phyloP scores from a whole-genome alignment of 1,140 invertebrate genomes.

The Rhagoletis zephyria region DNA sequence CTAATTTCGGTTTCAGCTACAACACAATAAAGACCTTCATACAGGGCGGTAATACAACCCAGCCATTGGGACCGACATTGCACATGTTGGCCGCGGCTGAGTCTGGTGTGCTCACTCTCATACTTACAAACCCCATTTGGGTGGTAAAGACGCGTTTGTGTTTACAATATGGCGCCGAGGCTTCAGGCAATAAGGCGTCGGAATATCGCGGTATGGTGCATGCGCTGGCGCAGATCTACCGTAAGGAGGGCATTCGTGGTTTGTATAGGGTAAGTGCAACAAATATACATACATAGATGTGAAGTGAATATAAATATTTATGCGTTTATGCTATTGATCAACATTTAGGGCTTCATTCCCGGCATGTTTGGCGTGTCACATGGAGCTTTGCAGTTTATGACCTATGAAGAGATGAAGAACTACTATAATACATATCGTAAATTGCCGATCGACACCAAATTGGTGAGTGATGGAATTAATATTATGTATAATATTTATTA shows the following conservation, averaged over 20 bases:
- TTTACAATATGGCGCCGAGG: slow-evolving; percentile 82
- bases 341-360: slow-evolving; percentile 92
- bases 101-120: slow-evolving; percentile 91
- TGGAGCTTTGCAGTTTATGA: slow-evolving; percentile 98
- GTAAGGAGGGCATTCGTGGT: slow-evolving; percentile 89
- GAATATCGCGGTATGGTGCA: slow-evolving; percentile 91
- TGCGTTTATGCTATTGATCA: slow-evolving; percentile 54
- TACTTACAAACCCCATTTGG: slow-evolving; percentile 97
- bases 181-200: slow-evolving; percentile 72
- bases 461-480: slow-evolving; percentile 77
- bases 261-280: slow-evolving; percentile 84
- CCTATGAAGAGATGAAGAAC: slow-evolving; percentile 98
- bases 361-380: slow-evolving; percentile 98
- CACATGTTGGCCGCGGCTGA: slow-evolving; percentile 94
- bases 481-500: no score
- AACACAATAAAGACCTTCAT: slow-evolving; percentile 93
- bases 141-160: slow-evolving; percentile 95
- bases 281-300: slow-evolving; percentile 5
- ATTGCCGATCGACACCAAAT: slow-evolving; percentile 88
- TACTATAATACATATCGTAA: slow-evolving; percentile 87
- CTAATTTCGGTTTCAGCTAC: slow-evolving; percentile 80
- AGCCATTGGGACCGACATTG: slow-evolving; percentile 83
- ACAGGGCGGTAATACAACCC: slow-evolving; percentile 85
- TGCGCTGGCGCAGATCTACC: slow-evolving; percentile 92
- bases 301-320: slow-evolving; percentile 52